phyloP scores from a whole-genome alignment of 2,797 vertebrate genomes.

The Malacoraja senta region DNA sequence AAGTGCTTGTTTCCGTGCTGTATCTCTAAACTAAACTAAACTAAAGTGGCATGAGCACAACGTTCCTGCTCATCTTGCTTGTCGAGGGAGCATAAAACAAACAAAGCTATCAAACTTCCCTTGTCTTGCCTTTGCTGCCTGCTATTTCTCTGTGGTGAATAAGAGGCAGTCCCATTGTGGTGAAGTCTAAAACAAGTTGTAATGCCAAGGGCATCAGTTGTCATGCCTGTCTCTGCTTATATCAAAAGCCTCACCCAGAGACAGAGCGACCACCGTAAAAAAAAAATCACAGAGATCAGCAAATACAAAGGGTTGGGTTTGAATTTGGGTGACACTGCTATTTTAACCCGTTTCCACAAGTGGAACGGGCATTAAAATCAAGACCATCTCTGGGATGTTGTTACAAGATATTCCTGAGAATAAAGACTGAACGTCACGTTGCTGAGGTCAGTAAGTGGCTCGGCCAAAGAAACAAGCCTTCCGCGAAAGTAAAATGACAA shows the following conservation, averaged over 20 bases:
- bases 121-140: not conserved
- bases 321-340: not conserved
- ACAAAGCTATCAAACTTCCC: not conserved
- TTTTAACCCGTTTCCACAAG: not conserved
- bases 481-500: not conserved
- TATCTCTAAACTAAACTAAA: too few species aligned
- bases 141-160: not conserved
- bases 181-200: not conserved
- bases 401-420: constrained; percentile 2
- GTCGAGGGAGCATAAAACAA: not conserved
- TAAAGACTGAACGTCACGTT: not conserved
- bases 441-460: not conserved
- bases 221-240: not conserved
- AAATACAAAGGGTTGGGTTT: not conserved
- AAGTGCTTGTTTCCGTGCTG: too few species aligned
- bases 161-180: not conserved
- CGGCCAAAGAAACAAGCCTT: not conserved
- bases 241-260: not conserved
- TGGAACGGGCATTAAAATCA: not conserved
- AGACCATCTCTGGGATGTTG: not conserved
- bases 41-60: not conserved
- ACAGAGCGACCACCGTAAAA: too few species aligned
- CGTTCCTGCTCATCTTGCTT: too few species aligned
- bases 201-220: not conserved
- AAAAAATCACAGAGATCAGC: too few species aligned